These are phyloP conservation scores for Cricetomys ansorgei DNA, from an alignment of 2,113 vertebrate species.

Conservation along the genomic window DNA sequence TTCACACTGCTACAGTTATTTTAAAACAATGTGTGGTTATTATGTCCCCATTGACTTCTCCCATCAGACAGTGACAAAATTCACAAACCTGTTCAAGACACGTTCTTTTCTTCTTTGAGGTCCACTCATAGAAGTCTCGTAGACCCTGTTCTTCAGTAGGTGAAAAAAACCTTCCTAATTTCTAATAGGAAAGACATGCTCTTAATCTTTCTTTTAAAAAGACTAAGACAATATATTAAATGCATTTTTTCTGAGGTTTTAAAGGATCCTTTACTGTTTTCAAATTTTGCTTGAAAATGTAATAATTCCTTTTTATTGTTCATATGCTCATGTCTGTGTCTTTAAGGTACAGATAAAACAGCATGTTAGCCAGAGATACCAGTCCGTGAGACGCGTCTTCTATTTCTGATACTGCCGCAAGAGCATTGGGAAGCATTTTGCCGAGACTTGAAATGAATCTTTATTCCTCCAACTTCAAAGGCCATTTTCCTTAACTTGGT, in stretches of 20 bases:
- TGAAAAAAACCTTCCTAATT: background rate
- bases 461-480: background rate
- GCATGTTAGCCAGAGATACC: background rate
- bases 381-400: background rate
- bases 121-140: background rate
- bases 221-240: background rate
- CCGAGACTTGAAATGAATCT: background rate
- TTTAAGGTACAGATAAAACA: background rate
- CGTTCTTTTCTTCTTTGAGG: background rate
- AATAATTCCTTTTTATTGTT: conserved; percentile 4
- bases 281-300: background rate
- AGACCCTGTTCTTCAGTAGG: background rate
- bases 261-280: conserved; percentile 7
- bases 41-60: background rate
- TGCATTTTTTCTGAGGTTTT: background rate
- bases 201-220: conserved; percentile 21
- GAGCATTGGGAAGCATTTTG: background rate
- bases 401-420: background rate
- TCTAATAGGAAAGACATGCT: background rate
- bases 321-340: background rate
- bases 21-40: background rate
- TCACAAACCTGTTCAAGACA: background rate
- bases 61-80: background rate
- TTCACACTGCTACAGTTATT: background rate
- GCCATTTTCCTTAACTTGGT: background rate